These are phyloP conservation scores for Drosophila birchii DNA, from an alignment of 2,888 invertebrate species.

Conservation along the genomic window DNA sequence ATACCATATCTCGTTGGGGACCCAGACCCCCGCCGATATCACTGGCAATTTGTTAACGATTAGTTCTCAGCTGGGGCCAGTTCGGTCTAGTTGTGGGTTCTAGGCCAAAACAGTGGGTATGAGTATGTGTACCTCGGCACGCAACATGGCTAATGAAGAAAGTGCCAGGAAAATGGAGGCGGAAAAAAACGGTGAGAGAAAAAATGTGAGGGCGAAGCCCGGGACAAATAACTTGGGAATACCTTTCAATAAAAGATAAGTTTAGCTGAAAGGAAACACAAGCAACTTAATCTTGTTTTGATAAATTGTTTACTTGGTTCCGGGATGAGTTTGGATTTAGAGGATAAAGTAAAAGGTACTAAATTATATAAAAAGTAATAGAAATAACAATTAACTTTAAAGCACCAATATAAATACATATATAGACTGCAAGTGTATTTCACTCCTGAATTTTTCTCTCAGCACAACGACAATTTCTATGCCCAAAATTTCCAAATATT, in stretches of 20 bases:
- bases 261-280: slow-evolving; percentile 7
- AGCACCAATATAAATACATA: no score
- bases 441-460: no score
- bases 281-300: slow-evolving; percentile 9
- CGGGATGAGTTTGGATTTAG: not conserved
- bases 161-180: not conserved
- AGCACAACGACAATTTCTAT: not conserved
- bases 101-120: slow-evolving; percentile 26
- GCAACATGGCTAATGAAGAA: slow-evolving; percentile 35
- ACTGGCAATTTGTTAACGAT: slow-evolving; percentile 75
- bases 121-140: slow-evolving; percentile 22
- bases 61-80: slow-evolving; percentile 56
- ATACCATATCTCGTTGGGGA: slow-evolving; percentile 48
- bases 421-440: no score
- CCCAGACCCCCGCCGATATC: slow-evolving; percentile 56
- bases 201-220: slow-evolving; percentile 8
- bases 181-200: not conserved
- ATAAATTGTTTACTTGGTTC: slow-evolving; percentile 1
- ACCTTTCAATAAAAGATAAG: slow-evolving; percentile 28
- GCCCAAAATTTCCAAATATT: not conserved
- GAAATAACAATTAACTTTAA: not conserved
- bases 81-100: slow-evolving; percentile 8
- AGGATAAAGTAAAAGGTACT: not conserved
- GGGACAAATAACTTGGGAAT: slow-evolving; percentile 36
- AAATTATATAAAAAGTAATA: not conserved